Percentiles rank a stretch among this genome's conserved stretches.
Evolutionary conservation across 92 coral and sea anemone genomes (phyloP).

Genomic region (Bergia puertoricense): DNA sequence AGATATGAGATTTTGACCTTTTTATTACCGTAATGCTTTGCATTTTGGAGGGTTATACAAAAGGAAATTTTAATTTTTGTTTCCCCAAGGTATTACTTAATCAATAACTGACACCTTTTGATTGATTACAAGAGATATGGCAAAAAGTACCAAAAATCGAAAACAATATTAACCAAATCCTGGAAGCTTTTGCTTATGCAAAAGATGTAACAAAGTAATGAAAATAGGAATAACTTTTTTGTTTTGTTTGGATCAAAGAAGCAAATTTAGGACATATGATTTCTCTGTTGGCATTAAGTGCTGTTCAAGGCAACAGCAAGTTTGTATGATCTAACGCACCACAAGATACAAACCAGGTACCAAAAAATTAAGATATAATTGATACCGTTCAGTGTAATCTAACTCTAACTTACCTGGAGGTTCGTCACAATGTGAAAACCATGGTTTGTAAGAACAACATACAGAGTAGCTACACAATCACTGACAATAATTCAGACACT

Average conservation of each 20-base stretch:
- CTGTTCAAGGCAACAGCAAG: background rate
- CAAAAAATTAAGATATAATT: background rate
- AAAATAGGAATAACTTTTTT: constrained; percentile 28
- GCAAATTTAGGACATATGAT: background rate
- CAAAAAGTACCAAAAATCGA: no score
- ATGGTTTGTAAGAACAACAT: background rate
- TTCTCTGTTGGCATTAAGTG: constrained; percentile 16
- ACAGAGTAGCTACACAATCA: background rate
- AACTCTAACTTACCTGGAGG: background rate
- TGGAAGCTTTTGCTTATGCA: background rate
- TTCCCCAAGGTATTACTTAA: no score
- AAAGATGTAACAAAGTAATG: constrained; percentile 6
- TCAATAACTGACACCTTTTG: no score
- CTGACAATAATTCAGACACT: background rate
- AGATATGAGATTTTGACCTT: no score
- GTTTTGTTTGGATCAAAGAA: constrained; percentile 33
- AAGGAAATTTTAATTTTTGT: no score
- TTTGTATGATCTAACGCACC: constrained; percentile 9
- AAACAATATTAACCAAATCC: no score
- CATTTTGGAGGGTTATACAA: no score
- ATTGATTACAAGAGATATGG: no score
- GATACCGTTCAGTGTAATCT: background rate
- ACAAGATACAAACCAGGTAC: background rate
- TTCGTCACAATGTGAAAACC: background rate
- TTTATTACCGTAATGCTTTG: no score